Conservation (phyloP, 2,113 vertebrate species). For the Balaenoptera acutorostrata region DNA sequence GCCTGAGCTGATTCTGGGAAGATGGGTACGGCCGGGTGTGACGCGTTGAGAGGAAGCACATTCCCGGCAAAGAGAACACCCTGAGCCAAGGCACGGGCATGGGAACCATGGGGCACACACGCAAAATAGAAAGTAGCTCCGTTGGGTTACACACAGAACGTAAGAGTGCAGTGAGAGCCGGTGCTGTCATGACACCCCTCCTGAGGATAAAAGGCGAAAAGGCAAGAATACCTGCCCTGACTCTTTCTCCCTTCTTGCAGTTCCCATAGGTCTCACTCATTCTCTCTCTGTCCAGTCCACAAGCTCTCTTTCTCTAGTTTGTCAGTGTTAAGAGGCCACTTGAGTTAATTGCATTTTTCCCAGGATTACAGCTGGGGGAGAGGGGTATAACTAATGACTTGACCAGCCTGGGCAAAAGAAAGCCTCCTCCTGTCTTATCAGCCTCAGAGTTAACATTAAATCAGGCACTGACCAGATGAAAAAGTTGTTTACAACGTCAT, state of each 20-base stretch:
- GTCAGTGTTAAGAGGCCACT: not conserved
- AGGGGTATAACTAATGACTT: not conserved
- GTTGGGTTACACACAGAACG: not conserved
- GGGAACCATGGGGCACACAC: not conserved
- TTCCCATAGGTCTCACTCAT: not conserved
- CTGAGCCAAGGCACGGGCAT: not conserved
- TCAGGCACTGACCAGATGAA: not conserved
- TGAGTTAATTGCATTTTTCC: not conserved
- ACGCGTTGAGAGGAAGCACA: not conserved
- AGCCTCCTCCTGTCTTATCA: not conserved
- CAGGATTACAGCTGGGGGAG: not conserved
- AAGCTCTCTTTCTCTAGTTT: not conserved
- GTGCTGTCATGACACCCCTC: rapidly evolving
- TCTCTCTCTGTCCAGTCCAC: not conserved
- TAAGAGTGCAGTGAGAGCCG: too few species aligned
- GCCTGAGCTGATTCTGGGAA: not conserved
- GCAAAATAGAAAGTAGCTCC: not conserved
- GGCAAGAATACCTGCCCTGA: not conserved
- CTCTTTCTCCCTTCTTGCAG: not conserved
- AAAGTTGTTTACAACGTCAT: not conserved
- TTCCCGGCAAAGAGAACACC: not conserved
- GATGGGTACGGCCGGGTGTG: not conserved
- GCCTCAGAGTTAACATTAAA: not conserved
- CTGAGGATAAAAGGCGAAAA: not conserved
- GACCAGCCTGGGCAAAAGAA: not conserved